Percentiles rank a stretch among this genome's conserved stretches.
Evolutionary conservation across 2,888 invertebrate species (phyloP).

Genomic region (Coenonympha glycerion): DNA sequence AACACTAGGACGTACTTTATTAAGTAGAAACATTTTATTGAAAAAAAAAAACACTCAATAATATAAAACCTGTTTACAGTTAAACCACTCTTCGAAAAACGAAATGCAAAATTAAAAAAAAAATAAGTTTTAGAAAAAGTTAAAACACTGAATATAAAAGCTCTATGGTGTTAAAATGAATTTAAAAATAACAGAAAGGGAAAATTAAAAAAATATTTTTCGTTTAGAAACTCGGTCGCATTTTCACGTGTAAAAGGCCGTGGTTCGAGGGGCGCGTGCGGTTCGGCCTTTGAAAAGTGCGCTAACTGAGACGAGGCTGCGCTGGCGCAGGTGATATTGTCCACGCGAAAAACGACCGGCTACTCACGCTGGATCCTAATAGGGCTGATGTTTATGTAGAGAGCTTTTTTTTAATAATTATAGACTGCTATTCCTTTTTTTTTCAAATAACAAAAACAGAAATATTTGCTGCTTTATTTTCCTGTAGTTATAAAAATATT

Average conservation of each 20-base stretch:
- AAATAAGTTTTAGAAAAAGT: no score
- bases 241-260: constrained; percentile 56
- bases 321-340: constrained; percentile 34
- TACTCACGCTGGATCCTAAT: constrained; percentile 16
- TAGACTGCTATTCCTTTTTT: no score
- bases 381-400: constrained; percentile 3
- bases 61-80: no score
- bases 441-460: no score
- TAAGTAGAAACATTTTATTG: constrained; percentile 41
- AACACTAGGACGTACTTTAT: constrained; percentile 54
- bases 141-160: neutral
- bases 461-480: no score
- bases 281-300: constrained; percentile 53
- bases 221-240: constrained; percentile 56
- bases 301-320: constrained; percentile 43
- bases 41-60: constrained; percentile 22
- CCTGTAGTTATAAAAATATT: no score
- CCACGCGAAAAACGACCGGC: constrained; percentile 30
- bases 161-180: constrained; percentile 11
- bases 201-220: constrained; percentile 25
- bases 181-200: constrained; percentile 6
- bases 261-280: constrained; percentile 53
- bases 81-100: no score
- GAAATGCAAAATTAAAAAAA: no score
- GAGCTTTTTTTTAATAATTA: neutral